These are phyloP conservation scores for Todiramphus saurophagus DNA, from an alignment of 2,113 vertebrate genomes.

Conservation along the genomic window DNA sequence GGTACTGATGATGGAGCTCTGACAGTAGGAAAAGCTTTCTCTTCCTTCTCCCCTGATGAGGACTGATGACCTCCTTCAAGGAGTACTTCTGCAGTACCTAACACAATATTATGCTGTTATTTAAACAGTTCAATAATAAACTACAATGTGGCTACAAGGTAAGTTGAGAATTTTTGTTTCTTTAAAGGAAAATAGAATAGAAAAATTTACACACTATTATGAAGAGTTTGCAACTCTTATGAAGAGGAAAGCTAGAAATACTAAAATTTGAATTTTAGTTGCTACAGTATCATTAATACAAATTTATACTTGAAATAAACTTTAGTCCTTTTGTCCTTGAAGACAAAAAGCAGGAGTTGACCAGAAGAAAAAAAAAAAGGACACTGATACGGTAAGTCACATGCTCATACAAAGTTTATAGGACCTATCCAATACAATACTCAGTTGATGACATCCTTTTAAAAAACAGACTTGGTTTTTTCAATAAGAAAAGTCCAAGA, in stretches of 20 bases:
- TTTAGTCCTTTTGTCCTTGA: neutral
- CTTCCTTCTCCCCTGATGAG: conserved; percentile 29
- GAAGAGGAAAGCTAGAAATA: neutral
- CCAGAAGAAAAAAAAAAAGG: neutral
- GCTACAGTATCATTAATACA: neutral
- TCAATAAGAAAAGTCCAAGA: neutral
- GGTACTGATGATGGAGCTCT: neutral
- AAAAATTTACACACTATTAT: neutral
- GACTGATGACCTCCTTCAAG: conserved; percentile 11
- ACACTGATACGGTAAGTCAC: neutral
- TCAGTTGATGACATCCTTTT: neutral
- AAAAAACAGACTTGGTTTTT: neutral
- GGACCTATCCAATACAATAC: neutral
- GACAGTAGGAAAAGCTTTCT: neutral
- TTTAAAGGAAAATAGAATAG: neutral
- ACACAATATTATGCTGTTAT: neutral
- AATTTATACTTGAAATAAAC: neutral
- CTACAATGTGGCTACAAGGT: neutral
- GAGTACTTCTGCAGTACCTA: conserved; percentile 49
- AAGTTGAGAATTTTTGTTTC: neutral
- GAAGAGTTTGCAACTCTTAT: neutral
- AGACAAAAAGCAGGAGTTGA: neutral
- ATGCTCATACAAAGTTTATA: neutral
- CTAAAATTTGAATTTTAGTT: neutral
- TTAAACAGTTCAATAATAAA: neutral